Percentiles rank a stretch among this genome's conserved stretches.
These are phyloP conservation scores for Huso huso DNA, from an alignment of 2,797 vertebrate species.

Conservation along the genomic window DNA sequence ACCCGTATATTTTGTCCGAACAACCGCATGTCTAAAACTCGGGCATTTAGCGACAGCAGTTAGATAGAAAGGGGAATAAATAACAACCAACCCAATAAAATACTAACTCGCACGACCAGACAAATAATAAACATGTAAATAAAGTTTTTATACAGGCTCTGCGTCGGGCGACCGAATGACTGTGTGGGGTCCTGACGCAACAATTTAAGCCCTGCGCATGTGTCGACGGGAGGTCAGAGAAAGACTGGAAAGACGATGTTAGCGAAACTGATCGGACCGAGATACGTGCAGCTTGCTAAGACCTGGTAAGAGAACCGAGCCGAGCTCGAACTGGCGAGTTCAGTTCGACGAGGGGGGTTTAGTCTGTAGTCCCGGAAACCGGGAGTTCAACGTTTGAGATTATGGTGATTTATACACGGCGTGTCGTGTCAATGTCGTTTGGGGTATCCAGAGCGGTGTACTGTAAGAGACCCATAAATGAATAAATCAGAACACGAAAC, in stretches of 20 bases:
- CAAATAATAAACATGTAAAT: too few relatives aligned
- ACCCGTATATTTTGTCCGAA: too few relatives aligned
- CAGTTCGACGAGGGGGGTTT: not conserved
- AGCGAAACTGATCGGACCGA: conserved; percentile 42
- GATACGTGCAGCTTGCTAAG: conserved; percentile 38
- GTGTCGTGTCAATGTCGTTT: conserved; percentile 20
- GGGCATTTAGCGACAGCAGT: too few relatives aligned
- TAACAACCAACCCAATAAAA: too few relatives aligned
- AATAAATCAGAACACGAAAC: too few relatives aligned
- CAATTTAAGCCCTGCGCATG: conserved; percentile 8
- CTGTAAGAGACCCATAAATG: too few relatives aligned
- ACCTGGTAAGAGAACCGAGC: conserved; percentile 42
- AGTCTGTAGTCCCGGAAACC: not conserved
- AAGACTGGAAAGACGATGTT: conserved; percentile 31
- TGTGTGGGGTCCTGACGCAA: conserved; percentile 37
- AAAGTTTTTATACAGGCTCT: conserved; percentile 6
- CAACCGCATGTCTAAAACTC: too few relatives aligned
- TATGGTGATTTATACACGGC: not conserved
- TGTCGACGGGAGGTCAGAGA: conserved; percentile 27
- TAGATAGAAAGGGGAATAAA: too few relatives aligned
- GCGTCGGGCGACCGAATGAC: conserved; percentile 28
- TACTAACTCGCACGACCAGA: too few relatives aligned
- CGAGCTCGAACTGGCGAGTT: too few relatives aligned
- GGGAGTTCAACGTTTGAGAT: too few relatives aligned
- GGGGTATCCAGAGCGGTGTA: too few relatives aligned